A percentile compares a stretch with the other conserved stretches of the same genome.
Conservation (phyloP, 2,797 vertebrate species). For the Halcyon badia region DNA sequence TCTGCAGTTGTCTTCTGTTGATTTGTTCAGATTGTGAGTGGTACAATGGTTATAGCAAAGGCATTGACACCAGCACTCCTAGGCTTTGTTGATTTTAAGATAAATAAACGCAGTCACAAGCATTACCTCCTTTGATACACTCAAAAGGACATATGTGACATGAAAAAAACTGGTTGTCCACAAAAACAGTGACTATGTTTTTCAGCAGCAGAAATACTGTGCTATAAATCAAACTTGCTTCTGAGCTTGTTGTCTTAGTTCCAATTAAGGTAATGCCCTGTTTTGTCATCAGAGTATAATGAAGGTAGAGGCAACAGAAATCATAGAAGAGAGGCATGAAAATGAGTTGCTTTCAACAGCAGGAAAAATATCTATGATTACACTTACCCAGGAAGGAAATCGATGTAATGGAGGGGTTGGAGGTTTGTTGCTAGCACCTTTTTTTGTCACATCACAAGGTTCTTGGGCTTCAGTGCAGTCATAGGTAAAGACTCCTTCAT, state of each 20-base stretch:
- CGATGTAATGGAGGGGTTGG: conserved; percentile 96
- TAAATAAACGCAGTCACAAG: neutral
- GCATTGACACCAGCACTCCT: neutral
- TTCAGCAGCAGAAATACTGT: neutral
- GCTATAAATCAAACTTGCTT: neutral
- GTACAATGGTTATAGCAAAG: neutral
- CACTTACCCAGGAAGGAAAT: conserved; percentile 96
- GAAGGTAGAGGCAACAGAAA: neutral
- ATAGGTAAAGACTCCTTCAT: conserved; percentile 66
- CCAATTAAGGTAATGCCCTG: neutral
- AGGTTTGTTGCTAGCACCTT: conserved; percentile 83
- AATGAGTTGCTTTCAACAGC: neutral
- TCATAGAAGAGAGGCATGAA: neutral
- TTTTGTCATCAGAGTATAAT: neutral
- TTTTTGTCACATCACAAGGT: conserved; percentile 63
- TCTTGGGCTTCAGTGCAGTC: conserved; percentile 67
- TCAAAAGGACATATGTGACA: neutral
- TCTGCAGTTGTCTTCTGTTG: neutral
- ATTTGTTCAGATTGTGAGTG: neutral
- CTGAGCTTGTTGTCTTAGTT: neutral
- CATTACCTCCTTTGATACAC: neutral
- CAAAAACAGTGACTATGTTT: neutral
- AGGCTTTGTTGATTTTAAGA: neutral
- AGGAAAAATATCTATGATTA: neutral
- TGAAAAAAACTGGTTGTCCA: neutral